Conservation (phyloP, 2,797 vertebrate species). For the Sarcoramphus papa region DNA sequence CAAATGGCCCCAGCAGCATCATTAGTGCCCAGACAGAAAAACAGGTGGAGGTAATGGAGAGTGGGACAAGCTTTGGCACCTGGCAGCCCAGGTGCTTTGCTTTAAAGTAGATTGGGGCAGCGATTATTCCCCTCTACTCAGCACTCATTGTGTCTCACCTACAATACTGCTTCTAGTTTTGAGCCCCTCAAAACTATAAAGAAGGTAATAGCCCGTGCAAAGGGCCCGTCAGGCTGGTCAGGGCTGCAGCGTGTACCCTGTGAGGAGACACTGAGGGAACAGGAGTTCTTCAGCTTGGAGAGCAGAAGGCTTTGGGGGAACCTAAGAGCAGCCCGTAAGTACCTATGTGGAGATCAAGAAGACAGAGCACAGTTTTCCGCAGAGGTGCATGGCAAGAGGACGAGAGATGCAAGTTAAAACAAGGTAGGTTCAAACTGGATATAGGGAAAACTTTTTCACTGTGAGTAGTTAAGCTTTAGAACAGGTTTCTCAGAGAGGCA, state of each 20-base stretch:
- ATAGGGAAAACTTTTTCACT: not conserved
- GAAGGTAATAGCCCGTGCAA: fast-evolving
- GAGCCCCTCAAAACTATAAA: not conserved
- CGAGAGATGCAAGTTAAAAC: not conserved
- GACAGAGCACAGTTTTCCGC: fast-evolving
- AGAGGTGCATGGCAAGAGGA: not conserved
- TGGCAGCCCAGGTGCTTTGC: not conserved
- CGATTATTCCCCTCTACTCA: fast-evolving
- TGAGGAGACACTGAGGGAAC: not conserved
- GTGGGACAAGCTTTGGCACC: not conserved
- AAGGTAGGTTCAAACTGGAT: not conserved
- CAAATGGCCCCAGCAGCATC: fast-evolving
- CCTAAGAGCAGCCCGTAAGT: not conserved
- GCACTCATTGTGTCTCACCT: fast-evolving
- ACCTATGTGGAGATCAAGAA: not conserved
- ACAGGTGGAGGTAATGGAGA: not conserved
- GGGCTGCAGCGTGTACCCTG: fast-evolving
- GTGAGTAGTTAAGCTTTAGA: not conserved
- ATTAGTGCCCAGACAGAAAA: fast-evolving
- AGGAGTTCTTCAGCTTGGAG: not conserved
- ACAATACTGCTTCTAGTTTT: not conserved
- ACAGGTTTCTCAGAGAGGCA: not conserved
- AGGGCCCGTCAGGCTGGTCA: fast-evolving
- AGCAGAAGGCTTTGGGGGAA: not conserved
- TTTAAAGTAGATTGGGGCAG: not conserved